Evolutionary conservation across 1,140 invertebrate genomes (phyloP), one percentile per base, ranked within the genome.

Genomic region (Drosophila simulans): DNA sequence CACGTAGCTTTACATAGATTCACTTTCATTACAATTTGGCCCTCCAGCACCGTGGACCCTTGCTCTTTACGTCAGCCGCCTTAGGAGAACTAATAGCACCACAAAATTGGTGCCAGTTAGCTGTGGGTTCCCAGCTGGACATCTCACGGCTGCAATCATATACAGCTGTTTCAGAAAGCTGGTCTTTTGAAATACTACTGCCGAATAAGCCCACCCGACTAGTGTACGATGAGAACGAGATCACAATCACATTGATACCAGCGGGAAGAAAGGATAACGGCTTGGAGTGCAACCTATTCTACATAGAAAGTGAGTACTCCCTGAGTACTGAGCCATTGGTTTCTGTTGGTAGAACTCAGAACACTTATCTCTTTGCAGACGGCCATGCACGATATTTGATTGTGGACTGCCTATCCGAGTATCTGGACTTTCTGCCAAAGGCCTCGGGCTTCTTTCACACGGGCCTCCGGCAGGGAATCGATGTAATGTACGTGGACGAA

Each of bases 401-500:
- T 52, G 64, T 56, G 10, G 82, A 88, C 7, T 42, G 63, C 7
- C 35, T 88, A 2, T 40, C 46, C 0, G 65, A 46, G 1, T 43
- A 22, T 37, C 48, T 86, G 51, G 65, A 86, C 22, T 86, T 82
- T 17, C 43, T 86, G 49, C 70, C 79, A 10, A 86, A 88, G 35
- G 56, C 70, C 12, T 34, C 39, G 22, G 13, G 15, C 12, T 17
- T 13, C 0, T 76, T 86, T 25, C 79, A 69, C 5, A 11, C 0
- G 1, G 58, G 53, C 0, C 55, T 86, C 0, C 5, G 20, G 0
- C 15, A 17, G 3, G 83, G 75, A 10, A 88, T 86, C 1, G 83
- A 86, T 62, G 66, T 88, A 0, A 31, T 79, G 20, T 86, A 76
- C 25, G 12, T 86, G 27, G 75, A 88, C 35, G 75, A 88, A n/a